phyloP scores from a whole-genome alignment of 2,888 invertebrate species.

The Gibbula magus region DNA sequence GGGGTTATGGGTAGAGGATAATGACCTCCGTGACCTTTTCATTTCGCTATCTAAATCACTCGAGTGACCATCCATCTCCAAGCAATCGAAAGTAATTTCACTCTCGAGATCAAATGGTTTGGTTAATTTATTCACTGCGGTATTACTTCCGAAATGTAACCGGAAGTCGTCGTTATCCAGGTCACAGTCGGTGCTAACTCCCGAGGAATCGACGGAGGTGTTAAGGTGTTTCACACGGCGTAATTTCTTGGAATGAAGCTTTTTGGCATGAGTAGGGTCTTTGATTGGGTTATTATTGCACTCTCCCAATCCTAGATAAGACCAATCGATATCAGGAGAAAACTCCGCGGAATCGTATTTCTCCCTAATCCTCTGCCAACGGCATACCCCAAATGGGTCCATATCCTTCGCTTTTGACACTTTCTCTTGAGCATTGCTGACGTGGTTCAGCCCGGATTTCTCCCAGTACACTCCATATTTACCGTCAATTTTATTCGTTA shows the following conservation, averaged over 20 bases:
- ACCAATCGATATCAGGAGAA: conserved; percentile 44
- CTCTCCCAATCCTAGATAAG: conserved; percentile 36
- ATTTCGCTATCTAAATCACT: background rate
- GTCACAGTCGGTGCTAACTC: conserved; percentile 19
- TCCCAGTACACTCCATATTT: conserved; percentile 22
- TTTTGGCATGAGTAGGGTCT: background rate
- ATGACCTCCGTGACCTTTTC: background rate
- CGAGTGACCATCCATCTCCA: conserved; percentile 6
- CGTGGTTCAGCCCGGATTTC: background rate
- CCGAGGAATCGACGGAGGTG: background rate
- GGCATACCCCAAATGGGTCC: conserved; percentile 11
- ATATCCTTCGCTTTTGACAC: conserved; percentile 14
- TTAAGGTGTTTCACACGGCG: conserved; percentile 1
- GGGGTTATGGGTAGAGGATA: background rate
- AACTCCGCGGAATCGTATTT: conserved; percentile 22
- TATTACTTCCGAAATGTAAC: background rate
- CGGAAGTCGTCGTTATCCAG: conserved; percentile 24
- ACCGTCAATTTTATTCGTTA: conserved; percentile 37
- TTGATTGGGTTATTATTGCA: background rate
- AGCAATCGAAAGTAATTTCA: background rate
- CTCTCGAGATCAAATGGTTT: conserved; percentile 12
- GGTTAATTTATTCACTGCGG: background rate
- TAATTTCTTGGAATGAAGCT: background rate
- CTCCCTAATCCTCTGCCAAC: conserved; percentile 19
- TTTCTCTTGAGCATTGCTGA: background rate